A percentile compares a stretch with the other conserved stretches of the same genome.
phyloP scores from a whole-genome alignment of 1,140 invertebrate genomes.

The Drosophila truncata region DNA sequence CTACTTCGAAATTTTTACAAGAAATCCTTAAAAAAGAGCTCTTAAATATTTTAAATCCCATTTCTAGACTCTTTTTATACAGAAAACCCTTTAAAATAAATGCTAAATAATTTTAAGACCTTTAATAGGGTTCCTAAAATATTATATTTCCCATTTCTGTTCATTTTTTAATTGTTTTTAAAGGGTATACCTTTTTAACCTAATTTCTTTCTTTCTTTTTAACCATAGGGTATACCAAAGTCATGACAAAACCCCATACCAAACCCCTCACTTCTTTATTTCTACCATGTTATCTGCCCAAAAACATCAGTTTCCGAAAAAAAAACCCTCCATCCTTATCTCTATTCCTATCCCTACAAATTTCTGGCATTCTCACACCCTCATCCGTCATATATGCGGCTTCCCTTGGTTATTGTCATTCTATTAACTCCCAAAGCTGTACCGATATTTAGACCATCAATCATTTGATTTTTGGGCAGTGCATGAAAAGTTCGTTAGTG shows the following conservation, averaged over 20 bases:
- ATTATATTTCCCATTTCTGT: accelerated
- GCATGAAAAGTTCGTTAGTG: constrained; percentile 55
- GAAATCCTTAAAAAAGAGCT: neutral
- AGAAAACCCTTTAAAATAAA: too few relatives aligned
- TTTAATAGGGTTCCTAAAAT: neutral
- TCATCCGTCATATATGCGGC: constrained; percentile 37
- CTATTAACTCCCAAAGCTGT: constrained; percentile 22
- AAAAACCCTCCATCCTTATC: neutral
- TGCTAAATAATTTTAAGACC: too few relatives aligned
- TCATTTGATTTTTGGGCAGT: constrained; percentile 31
- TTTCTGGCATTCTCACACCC: constrained; percentile 38
- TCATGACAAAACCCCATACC: neutral
- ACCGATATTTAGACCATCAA: constrained; percentile 36
- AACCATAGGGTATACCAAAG: neutral
- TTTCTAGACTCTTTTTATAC: too few relatives aligned
- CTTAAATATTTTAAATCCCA: too few relatives aligned
- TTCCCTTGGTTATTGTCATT: constrained; percentile 40
- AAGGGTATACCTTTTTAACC: accelerated
- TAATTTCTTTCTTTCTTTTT: neutral
- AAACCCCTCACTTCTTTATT: neutral
- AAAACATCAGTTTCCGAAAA: constrained; percentile 35
- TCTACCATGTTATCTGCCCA: constrained; percentile 21
- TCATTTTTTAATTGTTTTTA: neutral
- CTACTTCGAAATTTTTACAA: neutral
- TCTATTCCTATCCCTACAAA: constrained; percentile 11